These are phyloP conservation scores for Balearica regulorum DNA, from an alignment of 2,797 vertebrate genomes.

Conservation along the genomic window DNA sequence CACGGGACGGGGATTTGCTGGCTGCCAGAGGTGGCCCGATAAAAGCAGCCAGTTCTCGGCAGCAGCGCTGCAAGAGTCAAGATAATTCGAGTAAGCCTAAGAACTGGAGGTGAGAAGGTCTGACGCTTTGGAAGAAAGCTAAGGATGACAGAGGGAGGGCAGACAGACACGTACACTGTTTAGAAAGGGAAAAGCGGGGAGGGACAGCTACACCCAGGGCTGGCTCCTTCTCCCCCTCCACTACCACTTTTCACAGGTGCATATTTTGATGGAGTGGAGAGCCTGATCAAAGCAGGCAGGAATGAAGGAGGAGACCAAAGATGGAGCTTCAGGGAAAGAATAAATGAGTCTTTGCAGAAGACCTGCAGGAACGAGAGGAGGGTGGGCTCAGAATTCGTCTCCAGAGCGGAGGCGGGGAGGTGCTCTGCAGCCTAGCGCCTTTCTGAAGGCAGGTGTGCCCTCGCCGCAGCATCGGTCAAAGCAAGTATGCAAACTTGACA, in stretches of 20 bases:
- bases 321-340: conserved; percentile 41
- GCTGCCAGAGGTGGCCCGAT: not conserved
- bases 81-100: not conserved
- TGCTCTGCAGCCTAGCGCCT: not conserved
- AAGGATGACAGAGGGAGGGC: not conserved
- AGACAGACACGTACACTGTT: rapidly evolving
- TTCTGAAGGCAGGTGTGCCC: not conserved
- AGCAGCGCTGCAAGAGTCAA: not conserved
- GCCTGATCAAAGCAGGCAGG: conserved; percentile 44
- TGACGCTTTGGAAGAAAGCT: not conserved
- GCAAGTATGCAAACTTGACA: conserved; percentile 49
- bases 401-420: not conserved
- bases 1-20: rapidly evolving
- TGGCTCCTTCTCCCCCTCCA: not conserved
- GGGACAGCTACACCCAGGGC: not conserved
- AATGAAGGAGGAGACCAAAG: conserved; percentile 57
- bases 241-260: not conserved
- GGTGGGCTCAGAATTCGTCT: not conserved
- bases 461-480: not conserved
- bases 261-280: conserved; percentile 4
- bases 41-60: not conserved
- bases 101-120: not conserved
- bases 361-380: conserved; percentile 4
- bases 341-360: conserved; percentile 42
- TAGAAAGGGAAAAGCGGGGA: not conserved